phyloP scores from a whole-genome alignment of 1,140 invertebrate species.

The Cydia fagiglandana region DNA sequence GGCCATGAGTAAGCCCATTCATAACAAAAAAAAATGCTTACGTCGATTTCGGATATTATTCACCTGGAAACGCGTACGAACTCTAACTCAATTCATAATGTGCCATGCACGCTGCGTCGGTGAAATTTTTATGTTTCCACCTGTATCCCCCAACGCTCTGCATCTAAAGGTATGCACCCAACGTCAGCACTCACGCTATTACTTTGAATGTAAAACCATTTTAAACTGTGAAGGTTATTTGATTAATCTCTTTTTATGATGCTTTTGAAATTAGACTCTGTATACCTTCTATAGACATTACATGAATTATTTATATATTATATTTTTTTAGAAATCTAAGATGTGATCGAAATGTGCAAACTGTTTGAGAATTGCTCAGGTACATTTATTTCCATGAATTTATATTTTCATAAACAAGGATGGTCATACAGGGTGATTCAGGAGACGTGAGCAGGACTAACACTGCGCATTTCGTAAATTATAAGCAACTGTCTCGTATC shows the following conservation, averaged over 20 bases:
- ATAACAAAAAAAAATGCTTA: too few species aligned
- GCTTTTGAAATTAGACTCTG: background rate
- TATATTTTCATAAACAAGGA: constrained; percentile 40
- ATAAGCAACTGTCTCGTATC: too few species aligned
- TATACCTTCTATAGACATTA: background rate
- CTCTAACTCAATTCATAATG: constrained; percentile 72
- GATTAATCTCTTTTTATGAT: constrained; percentile 8
- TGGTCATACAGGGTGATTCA: too few species aligned
- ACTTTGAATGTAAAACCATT: constrained; percentile 36
- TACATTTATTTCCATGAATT: constrained; percentile 52
- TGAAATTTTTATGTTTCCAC: constrained; percentile 51
- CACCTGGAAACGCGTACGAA: constrained; percentile 23
- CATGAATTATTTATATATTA: constrained; percentile 48
- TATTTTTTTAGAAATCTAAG: too few species aligned
- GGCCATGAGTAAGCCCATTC: too few species aligned
- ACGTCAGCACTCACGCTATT: constrained; percentile 52
- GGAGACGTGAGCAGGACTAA: too few species aligned
- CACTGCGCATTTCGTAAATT: too few species aligned
- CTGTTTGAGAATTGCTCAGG: too few species aligned
- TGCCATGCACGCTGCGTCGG: constrained; percentile 43
- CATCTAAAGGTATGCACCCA: constrained; percentile 44
- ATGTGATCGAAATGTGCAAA: too few species aligned
- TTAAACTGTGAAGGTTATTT: constrained; percentile 5
- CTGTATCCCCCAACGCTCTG: constrained; percentile 33
- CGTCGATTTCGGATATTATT: constrained; percentile 1